Conservation (phyloP, 2,797 vertebrate species). For the Sebastes itinus region DNA sequence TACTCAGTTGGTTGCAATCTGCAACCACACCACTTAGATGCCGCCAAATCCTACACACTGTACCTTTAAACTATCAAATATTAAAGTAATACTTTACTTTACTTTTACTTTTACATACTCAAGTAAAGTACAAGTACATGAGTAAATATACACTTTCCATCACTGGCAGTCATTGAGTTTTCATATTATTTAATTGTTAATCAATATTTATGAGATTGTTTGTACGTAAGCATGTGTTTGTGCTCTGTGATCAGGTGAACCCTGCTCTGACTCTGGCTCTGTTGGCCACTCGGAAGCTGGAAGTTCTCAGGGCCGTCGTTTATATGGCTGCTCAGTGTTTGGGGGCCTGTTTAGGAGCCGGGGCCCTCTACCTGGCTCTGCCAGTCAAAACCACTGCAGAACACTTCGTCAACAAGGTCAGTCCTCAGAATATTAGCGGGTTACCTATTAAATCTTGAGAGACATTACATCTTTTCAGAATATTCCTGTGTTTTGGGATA, state of each 20-base stretch:
- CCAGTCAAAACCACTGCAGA: slow-evolving; percentile 70
- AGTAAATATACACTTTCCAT: not conserved
- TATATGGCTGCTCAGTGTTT: slow-evolving; percentile 85
- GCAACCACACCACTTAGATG: too few relatives aligned
- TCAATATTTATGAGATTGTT: not conserved
- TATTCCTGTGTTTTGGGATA: not conserved
- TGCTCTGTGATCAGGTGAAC: slow-evolving; percentile 79
- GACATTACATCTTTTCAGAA: not conserved
- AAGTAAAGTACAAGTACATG: not conserved
- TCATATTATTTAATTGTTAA: not conserved
- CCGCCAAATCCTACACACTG: too few relatives aligned
- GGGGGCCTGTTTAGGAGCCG: slow-evolving; percentile 80
- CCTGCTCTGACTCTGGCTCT: slow-evolving; percentile 86
- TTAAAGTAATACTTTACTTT: not conserved
- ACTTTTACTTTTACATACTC: not conserved
- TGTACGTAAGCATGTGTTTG: not conserved
- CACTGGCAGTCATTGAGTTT: not conserved
- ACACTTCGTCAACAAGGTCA: slow-evolving; percentile 81
- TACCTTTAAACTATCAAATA: too few relatives aligned
- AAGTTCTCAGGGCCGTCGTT: slow-evolving; percentile 71
- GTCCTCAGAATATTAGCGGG: not conserved
- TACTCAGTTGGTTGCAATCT: too few relatives aligned
- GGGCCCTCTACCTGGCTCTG: slow-evolving; percentile 80
- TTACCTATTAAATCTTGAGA: not conserved
- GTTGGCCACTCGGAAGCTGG: slow-evolving; percentile 83